Evolutionary conservation across 2,888 invertebrate species (phyloP), one percentile per base, ranked within the genome.

Genomic region (Cephus rjabovi): DNA sequence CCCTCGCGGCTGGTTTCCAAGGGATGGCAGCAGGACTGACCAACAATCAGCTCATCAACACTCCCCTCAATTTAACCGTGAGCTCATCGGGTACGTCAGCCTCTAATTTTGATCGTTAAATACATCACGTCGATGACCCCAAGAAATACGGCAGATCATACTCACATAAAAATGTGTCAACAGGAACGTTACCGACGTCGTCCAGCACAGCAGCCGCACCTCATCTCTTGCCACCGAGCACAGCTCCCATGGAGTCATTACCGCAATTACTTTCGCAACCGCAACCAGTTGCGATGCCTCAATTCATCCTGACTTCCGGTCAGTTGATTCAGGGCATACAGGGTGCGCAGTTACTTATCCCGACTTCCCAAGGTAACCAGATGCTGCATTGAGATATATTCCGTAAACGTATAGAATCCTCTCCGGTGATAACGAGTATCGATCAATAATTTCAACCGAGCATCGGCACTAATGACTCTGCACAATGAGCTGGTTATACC

Each of bases 251-350:
- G 93, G 94, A 94, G 92, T 93, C 89, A 93, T 93, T 84, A 93
- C 94, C 89, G 81, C 94, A 94, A 84, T 93, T 95, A 92, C 94
- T 93, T 80, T 91, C 92, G 79, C 92, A 93, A 80, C 93, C 93
- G 76, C 93, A 93, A 89, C 93, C 95, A 77, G 95, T 95, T 80
- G 95, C 95, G 77, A 97, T 98, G 96, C 98, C 98, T 80, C 98
- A 98, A 93, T 95, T 98, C 87, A 97, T 98, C 90, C 93, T 98
- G 86, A 97, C 97, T 81, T 97, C 97, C 79, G 97, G 98, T 77
- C 97, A 98, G 92, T 94, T 98, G 89, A 96, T 97, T 80, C 97
- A 97, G 92, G 97, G 97, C 84, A 97, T 98, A 86, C 98, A 98
- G 92, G 97, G 97, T 23, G 97, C 98, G 74, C 98, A 98, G 91